phyloP scores from a whole-genome alignment of 2,888 invertebrate genomes.

The Sesamia inferens region DNA sequence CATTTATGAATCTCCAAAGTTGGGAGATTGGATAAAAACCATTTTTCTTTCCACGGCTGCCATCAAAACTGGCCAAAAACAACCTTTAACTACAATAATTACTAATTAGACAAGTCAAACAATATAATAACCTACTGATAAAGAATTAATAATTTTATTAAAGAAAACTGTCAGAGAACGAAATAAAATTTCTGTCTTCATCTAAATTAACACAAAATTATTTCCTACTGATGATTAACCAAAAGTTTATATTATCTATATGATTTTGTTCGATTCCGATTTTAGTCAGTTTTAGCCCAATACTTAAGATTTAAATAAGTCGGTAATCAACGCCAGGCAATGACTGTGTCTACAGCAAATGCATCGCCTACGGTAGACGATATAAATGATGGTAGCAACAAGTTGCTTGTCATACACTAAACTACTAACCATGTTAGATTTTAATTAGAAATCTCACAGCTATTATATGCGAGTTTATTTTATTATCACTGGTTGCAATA shows the following conservation, averaged over 20 bases:
- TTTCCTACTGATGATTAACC: neutral
- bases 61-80: neutral
- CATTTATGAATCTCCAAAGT: neutral
- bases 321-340: neutral
- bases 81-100: neutral
- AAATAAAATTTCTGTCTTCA: neutral
- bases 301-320: no score
- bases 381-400: neutral
- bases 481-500: neutral
- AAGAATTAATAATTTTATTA: no score
- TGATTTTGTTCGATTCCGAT: neutral
- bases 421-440: neutral
- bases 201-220: neutral
- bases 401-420: neutral
- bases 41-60: no score
- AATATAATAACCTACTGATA: neutral
- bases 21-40: neutral
- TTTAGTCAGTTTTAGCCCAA: neutral
- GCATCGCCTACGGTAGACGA: neutral
- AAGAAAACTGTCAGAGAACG: neutral
- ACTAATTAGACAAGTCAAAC: no score
- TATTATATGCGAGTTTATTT: neutral
- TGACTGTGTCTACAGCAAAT: neutral
- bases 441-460: neutral
- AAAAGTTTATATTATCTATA: neutral